Percentiles rank a stretch among this genome's conserved stretches.
Conservation (phyloP, 2,113 vertebrate species). For the Dendrocopos noguchii region DNA sequence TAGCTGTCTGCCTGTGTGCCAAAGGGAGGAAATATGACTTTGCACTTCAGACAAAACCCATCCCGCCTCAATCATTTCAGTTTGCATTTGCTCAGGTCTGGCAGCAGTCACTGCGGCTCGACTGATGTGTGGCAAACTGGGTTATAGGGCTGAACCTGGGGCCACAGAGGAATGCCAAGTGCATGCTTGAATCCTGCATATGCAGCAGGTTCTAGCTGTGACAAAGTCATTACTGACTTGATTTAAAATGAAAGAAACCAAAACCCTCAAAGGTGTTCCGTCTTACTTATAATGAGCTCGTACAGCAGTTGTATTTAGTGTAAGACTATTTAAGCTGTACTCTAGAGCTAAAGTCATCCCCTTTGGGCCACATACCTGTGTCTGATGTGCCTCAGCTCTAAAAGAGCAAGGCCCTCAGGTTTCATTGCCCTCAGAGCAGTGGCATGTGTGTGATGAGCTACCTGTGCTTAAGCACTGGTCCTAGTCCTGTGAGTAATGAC, state of each 20-base stretch:
- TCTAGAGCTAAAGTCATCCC: background rate
- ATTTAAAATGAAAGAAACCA: background rate
- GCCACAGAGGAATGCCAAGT: background rate
- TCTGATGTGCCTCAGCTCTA: background rate
- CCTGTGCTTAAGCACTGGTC: background rate
- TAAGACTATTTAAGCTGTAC: background rate
- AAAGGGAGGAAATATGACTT: background rate
- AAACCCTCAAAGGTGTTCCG: background rate
- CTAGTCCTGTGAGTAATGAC: background rate
- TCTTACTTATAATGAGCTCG: background rate
- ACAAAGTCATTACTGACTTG: background rate
- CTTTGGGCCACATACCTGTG: background rate
- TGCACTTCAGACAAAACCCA: background rate
- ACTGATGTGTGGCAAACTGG: background rate
- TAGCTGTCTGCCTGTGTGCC: background rate
- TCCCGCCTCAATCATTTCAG: background rate
- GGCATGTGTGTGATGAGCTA: background rate
- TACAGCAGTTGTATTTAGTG: background rate
- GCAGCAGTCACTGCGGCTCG: background rate
- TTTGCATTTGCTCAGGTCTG: background rate
- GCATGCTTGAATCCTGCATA: background rate
- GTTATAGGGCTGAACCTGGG: background rate
- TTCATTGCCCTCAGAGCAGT: background rate
- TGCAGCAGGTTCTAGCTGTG: background rate
- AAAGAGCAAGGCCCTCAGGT: background rate